Conservation (phyloP, 2,797 vertebrate species). For the Sebastes trivittatus region DNA sequence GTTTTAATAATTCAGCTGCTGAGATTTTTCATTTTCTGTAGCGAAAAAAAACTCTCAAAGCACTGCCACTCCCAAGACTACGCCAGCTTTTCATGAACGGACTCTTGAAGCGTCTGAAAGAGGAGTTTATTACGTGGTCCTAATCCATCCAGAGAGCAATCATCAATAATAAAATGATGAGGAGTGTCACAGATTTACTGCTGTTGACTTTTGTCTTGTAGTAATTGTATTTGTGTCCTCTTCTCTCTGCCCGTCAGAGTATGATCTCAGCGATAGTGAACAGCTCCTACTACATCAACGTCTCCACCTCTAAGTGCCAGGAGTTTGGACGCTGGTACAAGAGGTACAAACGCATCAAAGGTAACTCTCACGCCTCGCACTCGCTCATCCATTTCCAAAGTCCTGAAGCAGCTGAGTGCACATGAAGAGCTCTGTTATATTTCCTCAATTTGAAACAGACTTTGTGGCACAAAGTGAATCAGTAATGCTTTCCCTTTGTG, state of each 20-base stretch:
- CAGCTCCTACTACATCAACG: slow-evolving; percentile 95
- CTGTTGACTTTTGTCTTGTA: background rate
- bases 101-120: background rate
- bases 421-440: background rate
- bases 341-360: slow-evolving; percentile 96
- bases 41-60: background rate
- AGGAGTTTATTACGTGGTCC: background rate
- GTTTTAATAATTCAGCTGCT: slow-evolving; percentile 2
- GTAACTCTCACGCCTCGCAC: slow-evolving; percentile 71
- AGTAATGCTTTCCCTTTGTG: background rate
- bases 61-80: background rate
- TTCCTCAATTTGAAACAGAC: background rate
- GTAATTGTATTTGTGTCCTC: background rate
- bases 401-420: background rate
- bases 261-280: slow-evolving; percentile 98
- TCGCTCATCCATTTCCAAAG: background rate
- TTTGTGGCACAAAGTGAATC: background rate
- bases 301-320: slow-evolving; percentile 96
- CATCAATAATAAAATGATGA: background rate
- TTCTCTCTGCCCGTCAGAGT: slow-evolving; percentile 80
- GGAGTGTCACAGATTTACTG: background rate
- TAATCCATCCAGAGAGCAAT: background rate
- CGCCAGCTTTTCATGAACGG: background rate
- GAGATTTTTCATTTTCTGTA: background rate
- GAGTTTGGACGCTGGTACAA: slow-evolving; percentile 99